phyloP scores from a whole-genome alignment of 1,140 invertebrate genomes.

The Drosophila lowei region DNA sequence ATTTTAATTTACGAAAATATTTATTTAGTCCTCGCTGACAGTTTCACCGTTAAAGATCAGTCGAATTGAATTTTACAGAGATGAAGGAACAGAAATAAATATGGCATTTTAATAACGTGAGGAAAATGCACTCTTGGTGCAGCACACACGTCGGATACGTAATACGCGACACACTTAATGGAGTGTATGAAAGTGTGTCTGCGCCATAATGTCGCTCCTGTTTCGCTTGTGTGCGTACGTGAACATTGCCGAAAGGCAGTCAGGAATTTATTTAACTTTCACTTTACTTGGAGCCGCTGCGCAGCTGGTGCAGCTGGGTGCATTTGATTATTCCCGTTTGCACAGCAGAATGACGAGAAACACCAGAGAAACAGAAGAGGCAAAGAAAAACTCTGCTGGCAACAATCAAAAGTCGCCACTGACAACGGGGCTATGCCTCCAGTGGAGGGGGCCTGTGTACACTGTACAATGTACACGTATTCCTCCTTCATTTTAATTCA shows the following conservation, averaged over 20 bases:
- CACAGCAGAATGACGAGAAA: neutral
- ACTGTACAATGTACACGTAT: slow-evolving; percentile 3
- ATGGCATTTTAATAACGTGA: slow-evolving; percentile 16
- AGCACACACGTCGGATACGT: slow-evolving; percentile 39
- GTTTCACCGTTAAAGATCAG: neutral
- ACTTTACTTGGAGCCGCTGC: slow-evolving; percentile 33
- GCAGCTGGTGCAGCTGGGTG: slow-evolving; percentile 37
- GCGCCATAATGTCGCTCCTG: slow-evolving; percentile 5
- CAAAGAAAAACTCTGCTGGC: slow-evolving; percentile 22
- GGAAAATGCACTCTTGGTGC: slow-evolving; percentile 14
- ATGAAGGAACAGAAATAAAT: slow-evolving; percentile 23
- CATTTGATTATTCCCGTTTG: slow-evolving; percentile 42
- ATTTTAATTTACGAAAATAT: neutral
- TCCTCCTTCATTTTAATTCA: slow-evolving; percentile 46
- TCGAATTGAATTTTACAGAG: slow-evolving; percentile 3
- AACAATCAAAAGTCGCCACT: slow-evolving; percentile 59
- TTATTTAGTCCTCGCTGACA: neutral
- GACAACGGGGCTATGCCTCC: slow-evolving; percentile 42
- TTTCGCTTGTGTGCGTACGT: slow-evolving; percentile 15
- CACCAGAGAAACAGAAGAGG: slow-evolving; percentile 1
- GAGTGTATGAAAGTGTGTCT: slow-evolving; percentile 1
- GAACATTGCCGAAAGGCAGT: slow-evolving; percentile 8
- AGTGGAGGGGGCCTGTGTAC: neutral
- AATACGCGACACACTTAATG: slow-evolving; percentile 3
- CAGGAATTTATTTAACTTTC: slow-evolving; percentile 49